Evolutionary conservation across 2,888 invertebrate genomes (phyloP).

Genomic region (Pterostichus madidus): DNA sequence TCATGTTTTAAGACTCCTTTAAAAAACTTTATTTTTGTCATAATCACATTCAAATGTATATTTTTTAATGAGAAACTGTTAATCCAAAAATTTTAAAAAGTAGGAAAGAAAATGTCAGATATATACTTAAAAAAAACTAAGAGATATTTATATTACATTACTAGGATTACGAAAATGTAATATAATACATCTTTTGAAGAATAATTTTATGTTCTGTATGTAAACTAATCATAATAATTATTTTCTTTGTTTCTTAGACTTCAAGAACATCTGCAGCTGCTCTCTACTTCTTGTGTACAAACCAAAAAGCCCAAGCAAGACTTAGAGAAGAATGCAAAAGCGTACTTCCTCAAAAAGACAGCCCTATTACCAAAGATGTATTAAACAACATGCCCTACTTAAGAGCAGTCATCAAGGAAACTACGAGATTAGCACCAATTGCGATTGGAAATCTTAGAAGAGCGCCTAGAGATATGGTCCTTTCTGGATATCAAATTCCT

Average conservation of each 20-base stretch:
- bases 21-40: too few relatives aligned
- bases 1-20: too few relatives aligned
- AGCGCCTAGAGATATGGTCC: constrained; percentile 73
- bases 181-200: too few relatives aligned
- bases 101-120: too few relatives aligned
- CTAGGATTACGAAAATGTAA: too few relatives aligned
- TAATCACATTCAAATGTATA: too few relatives aligned
- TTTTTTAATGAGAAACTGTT: too few relatives aligned
- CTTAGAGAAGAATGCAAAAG: constrained; percentile 75
- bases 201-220: too few relatives aligned
- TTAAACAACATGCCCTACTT: constrained; percentile 78
- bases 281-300: constrained; percentile 77
- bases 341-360: constrained; percentile 71
- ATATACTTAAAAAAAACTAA: too few relatives aligned
- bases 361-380: constrained; percentile 74
- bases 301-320: constrained; percentile 76
- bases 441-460: constrained; percentile 71
- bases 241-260: constrained; percentile 74
- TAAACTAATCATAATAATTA: constrained; percentile 2
- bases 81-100: too few relatives aligned
- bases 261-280: constrained; percentile 76
- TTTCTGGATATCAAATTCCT: constrained; percentile 75
- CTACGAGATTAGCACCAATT: constrained; percentile 76
- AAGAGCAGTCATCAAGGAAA: constrained; percentile 83
- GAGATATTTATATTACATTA: too few relatives aligned